Evolutionary conservation across 1,140 invertebrate species (phyloP), one percentile per base, ranked within the genome.

Genomic region (Brachionus paranguensis): DNA sequence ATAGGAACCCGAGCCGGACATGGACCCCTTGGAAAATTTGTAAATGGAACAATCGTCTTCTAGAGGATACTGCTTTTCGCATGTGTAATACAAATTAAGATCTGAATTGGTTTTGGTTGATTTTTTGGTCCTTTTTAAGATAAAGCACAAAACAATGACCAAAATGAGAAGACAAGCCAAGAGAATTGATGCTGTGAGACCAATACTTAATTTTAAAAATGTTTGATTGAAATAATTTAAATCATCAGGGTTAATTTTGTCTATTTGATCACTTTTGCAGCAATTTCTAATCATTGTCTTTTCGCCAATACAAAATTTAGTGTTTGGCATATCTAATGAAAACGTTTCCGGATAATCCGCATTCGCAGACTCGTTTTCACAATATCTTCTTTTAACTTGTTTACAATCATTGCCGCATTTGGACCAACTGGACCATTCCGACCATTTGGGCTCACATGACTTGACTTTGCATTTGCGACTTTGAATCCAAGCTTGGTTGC

Each of bases 11-110:
- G 78, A 79, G 12, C 78, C 78, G 5, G 55, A n/a, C n/a, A n/a
- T 60, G 20, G 78, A 60, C 7, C 41, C 20, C 41, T 79, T 79
- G 20, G 78, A 55, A 27, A 53, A 79, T 79, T 64, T 79, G 14
- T 41, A 60, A 17, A 79, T 55, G 6, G 78, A 55, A 41, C 50
- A 79, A 55, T 79, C 29, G 55, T 79, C 78, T 6, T 79, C 78
- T 12, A 60, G 10, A 8, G 78, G 50, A 41, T 29, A 33, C 41
- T 79, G 78, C 47, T 79, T 79, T 79, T 79, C 78, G 33, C 78
- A 79, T 7, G 78, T 79, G 55, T 79, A 79, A 27, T 79, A 79
- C 24, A 79, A 64, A 64, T 79, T 79, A n/a, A 64, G n/a, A 29
- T 79, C 78, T 41, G 70, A 74, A 24, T 74, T 41, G 10, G 33